Conservation (phyloP, 2,888 invertebrate genomes). For the Chrysolina americana region DNA sequence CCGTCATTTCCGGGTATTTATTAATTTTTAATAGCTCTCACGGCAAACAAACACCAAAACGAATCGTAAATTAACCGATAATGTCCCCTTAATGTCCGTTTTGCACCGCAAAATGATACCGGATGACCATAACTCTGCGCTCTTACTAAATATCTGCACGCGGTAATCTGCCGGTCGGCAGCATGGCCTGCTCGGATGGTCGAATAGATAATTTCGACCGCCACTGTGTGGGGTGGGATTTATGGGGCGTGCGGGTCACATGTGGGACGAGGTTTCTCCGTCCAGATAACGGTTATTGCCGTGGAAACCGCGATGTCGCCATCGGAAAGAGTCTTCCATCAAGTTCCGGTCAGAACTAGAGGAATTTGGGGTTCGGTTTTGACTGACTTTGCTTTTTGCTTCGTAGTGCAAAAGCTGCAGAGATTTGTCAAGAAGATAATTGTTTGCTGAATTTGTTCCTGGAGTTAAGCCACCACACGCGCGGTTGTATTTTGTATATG, state of each 20-base stretch:
- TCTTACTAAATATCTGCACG: constrained; percentile 59
- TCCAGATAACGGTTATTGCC: constrained; percentile 45
- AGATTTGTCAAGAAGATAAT: neutral
- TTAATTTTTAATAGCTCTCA: constrained; percentile 56
- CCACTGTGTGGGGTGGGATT: constrained; percentile 41
- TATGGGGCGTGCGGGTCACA: constrained; percentile 45
- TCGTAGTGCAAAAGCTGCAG: neutral
- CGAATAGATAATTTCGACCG: constrained; percentile 53
- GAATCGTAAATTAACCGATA: constrained; percentile 56
- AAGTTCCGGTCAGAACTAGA: neutral
- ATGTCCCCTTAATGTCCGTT: constrained; percentile 57
- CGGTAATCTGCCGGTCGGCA: constrained; percentile 52
- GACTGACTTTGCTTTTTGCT: neutral
- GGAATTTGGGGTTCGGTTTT: neutral
- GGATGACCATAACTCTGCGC: constrained; percentile 62
- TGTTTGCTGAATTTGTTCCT: too few species aligned
- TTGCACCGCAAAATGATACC: constrained; percentile 58
- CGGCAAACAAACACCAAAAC: constrained; percentile 48
- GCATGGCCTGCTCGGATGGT: constrained; percentile 44
- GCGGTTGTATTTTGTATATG: too few species aligned
- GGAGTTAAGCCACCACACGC: too few species aligned
- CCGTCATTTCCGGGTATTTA: constrained; percentile 37
- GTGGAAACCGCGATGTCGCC: constrained; percentile 34
- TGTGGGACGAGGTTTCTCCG: constrained; percentile 29
- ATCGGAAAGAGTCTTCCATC: constrained; percentile 2